Evolutionary conservation across 30 jellyfish, hydroid and myxozoan species (phyloP).

Genomic region (Morbakka virulenta): DNA sequence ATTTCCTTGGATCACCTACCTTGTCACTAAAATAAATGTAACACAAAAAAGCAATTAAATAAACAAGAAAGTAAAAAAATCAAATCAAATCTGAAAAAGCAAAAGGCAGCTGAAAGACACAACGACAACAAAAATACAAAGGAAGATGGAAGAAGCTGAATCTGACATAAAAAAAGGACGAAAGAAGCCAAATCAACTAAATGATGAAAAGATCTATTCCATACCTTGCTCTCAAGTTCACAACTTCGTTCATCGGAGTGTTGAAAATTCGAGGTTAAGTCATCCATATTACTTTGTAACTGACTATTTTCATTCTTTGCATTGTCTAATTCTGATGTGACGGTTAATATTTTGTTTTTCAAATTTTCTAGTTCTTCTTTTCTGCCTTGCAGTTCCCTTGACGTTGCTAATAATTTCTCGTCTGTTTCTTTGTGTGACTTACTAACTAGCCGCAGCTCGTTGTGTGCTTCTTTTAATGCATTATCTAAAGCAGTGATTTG

Average conservation of each 20-base stretch:
- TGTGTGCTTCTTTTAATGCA: conserved; percentile 51
- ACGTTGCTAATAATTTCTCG: neutral
- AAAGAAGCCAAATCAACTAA: too few species aligned
- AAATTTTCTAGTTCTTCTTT: conserved; percentile 23
- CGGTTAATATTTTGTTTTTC: neutral
- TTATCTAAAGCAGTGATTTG: conserved; percentile 51
- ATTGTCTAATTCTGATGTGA: neutral
- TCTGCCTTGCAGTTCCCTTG: neutral
- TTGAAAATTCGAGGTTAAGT: neutral
- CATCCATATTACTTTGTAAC: conserved; percentile 18
- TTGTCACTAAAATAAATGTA: too few species aligned
- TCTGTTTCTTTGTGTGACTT: neutral
- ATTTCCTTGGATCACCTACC: too few species aligned
- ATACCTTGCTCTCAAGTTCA: conserved; percentile 7
- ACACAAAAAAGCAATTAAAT: too few species aligned
- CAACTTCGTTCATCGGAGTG: neutral
- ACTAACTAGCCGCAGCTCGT: neutral
- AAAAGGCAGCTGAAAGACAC: too few species aligned
- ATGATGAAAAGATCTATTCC: neutral
- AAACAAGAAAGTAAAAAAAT: too few species aligned
- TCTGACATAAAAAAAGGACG: too few species aligned
- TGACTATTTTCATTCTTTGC: neutral
- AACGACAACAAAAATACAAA: too few species aligned
- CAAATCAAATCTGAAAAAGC: too few species aligned
- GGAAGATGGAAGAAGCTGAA: too few species aligned